Conservation (phyloP, 2,113 vertebrate species). For the Ciconia boyciana region DNA sequence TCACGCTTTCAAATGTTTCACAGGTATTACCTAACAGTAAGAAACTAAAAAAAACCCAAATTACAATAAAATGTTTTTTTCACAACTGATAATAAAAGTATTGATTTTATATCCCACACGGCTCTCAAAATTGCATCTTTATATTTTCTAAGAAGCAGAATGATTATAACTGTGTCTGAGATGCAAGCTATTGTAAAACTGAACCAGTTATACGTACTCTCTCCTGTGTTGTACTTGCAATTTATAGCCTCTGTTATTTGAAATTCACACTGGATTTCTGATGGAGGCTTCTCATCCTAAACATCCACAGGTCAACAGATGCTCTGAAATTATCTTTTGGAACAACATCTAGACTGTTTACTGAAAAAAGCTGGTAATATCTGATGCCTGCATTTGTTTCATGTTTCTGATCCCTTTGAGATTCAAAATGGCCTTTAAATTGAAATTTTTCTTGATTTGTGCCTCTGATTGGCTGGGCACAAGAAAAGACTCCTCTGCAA, state of each 20-base stretch:
- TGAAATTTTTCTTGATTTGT: neutral
- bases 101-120: neutral
- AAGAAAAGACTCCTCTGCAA: neutral
- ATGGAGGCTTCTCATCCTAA: neutral
- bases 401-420: neutral
- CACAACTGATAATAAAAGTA: neutral
- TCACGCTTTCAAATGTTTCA: neutral
- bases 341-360: neutral
- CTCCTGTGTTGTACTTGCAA: neutral
- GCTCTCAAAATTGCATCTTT: neutral
- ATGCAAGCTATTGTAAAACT: neutral
- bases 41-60: neutral
- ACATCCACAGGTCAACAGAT: neutral
- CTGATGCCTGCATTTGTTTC: neutral
- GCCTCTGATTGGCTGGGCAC: neutral
- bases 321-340: neutral
- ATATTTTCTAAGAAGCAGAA: neutral
- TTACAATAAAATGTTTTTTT: neutral
- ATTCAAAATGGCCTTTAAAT: neutral
- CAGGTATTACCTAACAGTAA: neutral
- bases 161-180: neutral
- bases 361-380: neutral
- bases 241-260: neutral
- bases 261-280: neutral
- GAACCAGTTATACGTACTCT: neutral